Evolutionary conservation across 2,888 invertebrate species (phyloP).

Genomic region (Craniophora ligustri): DNA sequence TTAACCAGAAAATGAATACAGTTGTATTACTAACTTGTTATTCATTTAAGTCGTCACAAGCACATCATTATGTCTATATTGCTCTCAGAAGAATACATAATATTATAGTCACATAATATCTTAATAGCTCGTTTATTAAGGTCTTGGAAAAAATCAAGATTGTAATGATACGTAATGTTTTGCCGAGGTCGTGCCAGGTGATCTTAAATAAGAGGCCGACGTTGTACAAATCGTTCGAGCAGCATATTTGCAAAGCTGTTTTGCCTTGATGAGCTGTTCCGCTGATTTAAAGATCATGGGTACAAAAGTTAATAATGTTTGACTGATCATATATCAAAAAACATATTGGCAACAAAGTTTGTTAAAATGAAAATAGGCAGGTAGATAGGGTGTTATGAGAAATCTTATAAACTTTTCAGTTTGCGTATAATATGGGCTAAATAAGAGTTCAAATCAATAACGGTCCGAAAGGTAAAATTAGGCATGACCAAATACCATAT

Average conservation of each 20-base stretch:
- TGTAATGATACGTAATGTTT: constrained; percentile 50
- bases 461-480: not conserved
- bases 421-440: not conserved
- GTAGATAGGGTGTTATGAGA: too few relatives aligned
- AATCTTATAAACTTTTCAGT: too few relatives aligned
- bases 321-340: not conserved
- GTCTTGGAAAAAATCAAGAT: constrained; percentile 45
- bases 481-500: not conserved
- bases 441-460: not conserved
- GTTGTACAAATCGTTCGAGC: constrained; percentile 42
- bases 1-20: not conserved
- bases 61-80: not conserved
- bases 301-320: constrained; percentile 6
- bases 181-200: constrained; percentile 48
- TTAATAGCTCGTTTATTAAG: constrained; percentile 42
- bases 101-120: constrained; percentile 16
- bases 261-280: constrained; percentile 32
- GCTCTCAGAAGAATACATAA: not conserved
- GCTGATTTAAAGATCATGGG: constrained; percentile 28
- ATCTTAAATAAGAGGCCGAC: constrained; percentile 51
- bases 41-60: too few relatives aligned
- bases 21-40: not conserved
- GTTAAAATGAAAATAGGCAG: too few relatives aligned
- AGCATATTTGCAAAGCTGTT: constrained; percentile 41
- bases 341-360: too few relatives aligned